Evolutionary conservation across 2,797 vertebrate genomes (phyloP), one percentile per base, ranked within the genome.

Genomic region (Pristis pectinata): DNA sequence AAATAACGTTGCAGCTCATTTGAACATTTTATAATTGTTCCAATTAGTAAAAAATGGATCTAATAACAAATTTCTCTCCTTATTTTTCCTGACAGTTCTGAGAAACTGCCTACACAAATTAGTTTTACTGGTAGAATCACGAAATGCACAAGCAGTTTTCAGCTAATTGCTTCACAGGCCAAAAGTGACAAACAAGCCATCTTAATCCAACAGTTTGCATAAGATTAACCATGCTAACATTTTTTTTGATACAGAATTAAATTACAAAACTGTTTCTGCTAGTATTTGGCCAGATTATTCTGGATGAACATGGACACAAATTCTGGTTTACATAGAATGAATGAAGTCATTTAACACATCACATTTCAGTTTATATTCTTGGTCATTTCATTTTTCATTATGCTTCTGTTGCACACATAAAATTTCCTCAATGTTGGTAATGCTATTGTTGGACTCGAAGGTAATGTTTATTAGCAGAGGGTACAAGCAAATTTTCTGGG

Each of bases 81-180:
- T 44, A 74, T 34, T 7, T n/a, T 76, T 5, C 44, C 1, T 24
- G 27, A 34, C 41, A 49, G 27, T 17, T 76, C 92, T 94, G 67
- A 93, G 70, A 72, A 53, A 74, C 92, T 94, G 70, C 27, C 30
- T 17, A 34, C 67, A 94, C 70, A 96, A 96, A 97, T 94, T 96
- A 96, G 96, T 95, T 96, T 97, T 96, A 97, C 96, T 95, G 96
- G 95, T 97, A 96, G 97, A 96, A 96, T 97, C 96, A 96, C 92
- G 72, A 95, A 96, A 95, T 19, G 72, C 96, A 94, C 95, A 96
- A 91, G 95, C 95, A 95, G 96, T 96, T 97, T 97, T 95, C 95
- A 97, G 95, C 96, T 97, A 97, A 96, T 96, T 95, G 96, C 96
- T 97, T 97, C 95, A 96, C n/a, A 96, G 96, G 96, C 96, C 96